Evolutionary conservation across 1,140 invertebrate genomes (phyloP), one percentile per base, ranked within the genome.

Genomic region (Drosophila cardini): DNA sequence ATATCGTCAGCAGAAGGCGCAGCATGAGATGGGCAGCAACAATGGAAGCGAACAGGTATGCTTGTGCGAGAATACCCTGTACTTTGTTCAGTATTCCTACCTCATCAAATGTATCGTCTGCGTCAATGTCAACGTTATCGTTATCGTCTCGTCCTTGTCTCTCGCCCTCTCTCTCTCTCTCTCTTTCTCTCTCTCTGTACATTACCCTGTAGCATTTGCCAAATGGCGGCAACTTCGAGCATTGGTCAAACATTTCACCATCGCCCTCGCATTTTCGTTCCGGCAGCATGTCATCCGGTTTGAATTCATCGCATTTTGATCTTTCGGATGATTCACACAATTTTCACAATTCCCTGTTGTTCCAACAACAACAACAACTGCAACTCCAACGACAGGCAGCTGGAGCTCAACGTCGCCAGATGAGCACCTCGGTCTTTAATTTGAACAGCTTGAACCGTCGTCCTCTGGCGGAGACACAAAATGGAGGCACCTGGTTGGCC

Each of bases 1-100:
- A 45, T 95, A 95, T 72, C 93, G 94, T 40, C 94, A 94, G 75
- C 95, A 95, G 73, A 95, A 95, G 78, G 80, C 81, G 2, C 75
- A 86, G 8, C 78, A 76, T 26, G 85, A 90, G 91, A 93, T 72
- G 2, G 75, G 70, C 11, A 95, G 94, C 93, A 62, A 62, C 7
- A 91, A 91, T 63, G 92, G 91, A 64, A 86, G 77, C 42, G 86
- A 91, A n/a, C 86, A 91, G 90, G 90, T 91, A 80, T 76, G 79
- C 53, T 9, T 38, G 15, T 38, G 7, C 13, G 3, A 1, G 45
- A 32, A 9, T 15, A 55, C 57, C 36, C 34, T 38, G 11, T 13
- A 53, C 30, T 32, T 52, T 32, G 16, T 26, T 16, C 58, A 56
- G 53, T 53, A 26, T 64, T 60, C 65, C 55, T 42, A 56, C 40